A percentile compares a stretch with the other conserved stretches of the same genome.
Conservation (phyloP, 2,888 invertebrate species). For the Dugesia japonica region DNA sequence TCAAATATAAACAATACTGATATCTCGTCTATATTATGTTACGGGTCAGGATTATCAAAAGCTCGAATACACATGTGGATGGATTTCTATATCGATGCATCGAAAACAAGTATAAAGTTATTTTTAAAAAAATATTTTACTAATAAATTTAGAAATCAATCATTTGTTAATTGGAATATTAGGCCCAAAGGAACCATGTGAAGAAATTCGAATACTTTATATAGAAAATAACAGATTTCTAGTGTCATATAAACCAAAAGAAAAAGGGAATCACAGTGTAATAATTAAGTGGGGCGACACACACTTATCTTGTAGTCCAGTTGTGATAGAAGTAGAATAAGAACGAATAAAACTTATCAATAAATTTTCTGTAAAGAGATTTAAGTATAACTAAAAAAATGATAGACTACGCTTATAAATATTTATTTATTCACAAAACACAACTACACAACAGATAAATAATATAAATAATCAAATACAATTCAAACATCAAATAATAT, state of each 20-base stretch:
- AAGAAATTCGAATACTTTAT: background rate
- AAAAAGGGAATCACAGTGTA: background rate
- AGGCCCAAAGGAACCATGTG: background rate
- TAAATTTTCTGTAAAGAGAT: too few species aligned
- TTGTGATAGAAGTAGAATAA: background rate
- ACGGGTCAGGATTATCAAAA: background rate
- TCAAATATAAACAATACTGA: background rate
- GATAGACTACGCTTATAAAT: too few species aligned
- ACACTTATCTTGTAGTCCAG: background rate
- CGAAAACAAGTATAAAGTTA: background rate
- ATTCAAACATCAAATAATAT: too few species aligned
- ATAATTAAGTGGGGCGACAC: background rate
- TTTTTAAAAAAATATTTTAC: background rate
- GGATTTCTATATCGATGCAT: background rate
- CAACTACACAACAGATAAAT: too few species aligned
- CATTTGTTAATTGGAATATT: background rate
- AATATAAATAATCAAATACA: too few species aligned
- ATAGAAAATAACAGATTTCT: background rate
- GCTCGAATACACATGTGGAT: background rate
- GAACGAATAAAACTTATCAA: background rate
- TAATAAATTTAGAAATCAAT: background rate
- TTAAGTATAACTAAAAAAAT: too few species aligned
- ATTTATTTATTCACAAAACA: too few species aligned
- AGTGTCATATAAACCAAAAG: background rate
- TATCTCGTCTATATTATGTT: background rate